These are phyloP conservation scores for Poeciliopsis turrubarensis DNA, from an alignment of 2,113 vertebrate genomes.

Conservation along the genomic window DNA sequence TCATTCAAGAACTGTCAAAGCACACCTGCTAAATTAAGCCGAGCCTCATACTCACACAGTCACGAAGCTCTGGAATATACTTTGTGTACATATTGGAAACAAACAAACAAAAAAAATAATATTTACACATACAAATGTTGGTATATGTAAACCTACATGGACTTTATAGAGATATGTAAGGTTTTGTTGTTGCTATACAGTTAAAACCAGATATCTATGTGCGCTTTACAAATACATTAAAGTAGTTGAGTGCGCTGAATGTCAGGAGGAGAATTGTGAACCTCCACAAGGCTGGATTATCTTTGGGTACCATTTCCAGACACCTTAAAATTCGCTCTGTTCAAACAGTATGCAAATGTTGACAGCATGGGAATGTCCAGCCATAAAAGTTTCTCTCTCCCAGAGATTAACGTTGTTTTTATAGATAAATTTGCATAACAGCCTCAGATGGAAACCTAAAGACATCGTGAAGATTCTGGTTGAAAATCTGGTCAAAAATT, in stretches of 20 bases:
- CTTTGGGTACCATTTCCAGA: too few species aligned
- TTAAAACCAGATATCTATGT: background rate
- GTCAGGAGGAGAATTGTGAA: background rate
- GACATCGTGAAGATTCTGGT: too few species aligned
- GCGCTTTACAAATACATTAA: too few species aligned
- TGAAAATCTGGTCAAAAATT: too few species aligned
- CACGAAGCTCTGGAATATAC: constrained; percentile 40
- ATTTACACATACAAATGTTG: constrained; percentile 25
- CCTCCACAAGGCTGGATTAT: too few species aligned
- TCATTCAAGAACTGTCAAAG: constrained; percentile 82
- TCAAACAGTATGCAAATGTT: background rate
- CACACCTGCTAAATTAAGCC: constrained; percentile 84
- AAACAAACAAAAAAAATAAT: constrained; percentile 11
- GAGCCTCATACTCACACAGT: constrained; percentile 61
- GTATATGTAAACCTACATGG: constrained; percentile 3
- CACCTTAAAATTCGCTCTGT: background rate
- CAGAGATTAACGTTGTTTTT: too few species aligned
- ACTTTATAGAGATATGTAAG: constrained; percentile 5
- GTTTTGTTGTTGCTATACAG: background rate
- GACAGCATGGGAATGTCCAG: background rate
- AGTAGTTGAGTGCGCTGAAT: too few species aligned
- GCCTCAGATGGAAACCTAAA: too few species aligned
- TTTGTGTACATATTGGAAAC: constrained; percentile 31
- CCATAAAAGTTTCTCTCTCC: background rate
- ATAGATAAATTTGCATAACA: too few species aligned